A percentile compares a stretch with the other conserved stretches of the same genome.
Conservation (phyloP, 2,888 invertebrate genomes). For the Heterodera filipjevi region DNA sequence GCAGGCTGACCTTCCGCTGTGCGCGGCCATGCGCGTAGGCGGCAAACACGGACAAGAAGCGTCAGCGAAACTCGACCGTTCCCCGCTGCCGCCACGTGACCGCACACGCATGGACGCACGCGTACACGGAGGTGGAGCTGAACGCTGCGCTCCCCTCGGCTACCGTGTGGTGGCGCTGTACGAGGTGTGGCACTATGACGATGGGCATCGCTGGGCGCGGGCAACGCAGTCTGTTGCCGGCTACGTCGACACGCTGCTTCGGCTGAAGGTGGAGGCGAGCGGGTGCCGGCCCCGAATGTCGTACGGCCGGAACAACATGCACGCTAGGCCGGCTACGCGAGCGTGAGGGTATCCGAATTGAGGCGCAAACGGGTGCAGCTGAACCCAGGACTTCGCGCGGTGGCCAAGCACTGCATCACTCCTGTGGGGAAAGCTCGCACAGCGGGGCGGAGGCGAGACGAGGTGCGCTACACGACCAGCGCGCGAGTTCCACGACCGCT, state of each 20-base stretch:
- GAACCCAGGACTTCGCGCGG: too few relatives aligned
- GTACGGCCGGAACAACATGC: background rate
- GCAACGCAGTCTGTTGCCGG: slow-evolving; percentile 25
- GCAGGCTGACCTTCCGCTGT: background rate
- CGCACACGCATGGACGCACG: background rate
- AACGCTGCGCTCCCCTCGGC: slow-evolving; percentile 14
- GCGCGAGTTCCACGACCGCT: slow-evolving; percentile 9
- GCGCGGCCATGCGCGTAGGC: background rate
- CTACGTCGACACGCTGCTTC: too few relatives aligned
- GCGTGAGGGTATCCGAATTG: slow-evolving; percentile 18
- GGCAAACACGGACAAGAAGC: background rate
- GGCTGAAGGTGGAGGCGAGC: too few relatives aligned
- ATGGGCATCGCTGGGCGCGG: slow-evolving; percentile 3
- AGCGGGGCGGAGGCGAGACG: background rate
- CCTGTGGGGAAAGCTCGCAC: slow-evolving; percentile 34
- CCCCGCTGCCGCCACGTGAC: slow-evolving; percentile 19
- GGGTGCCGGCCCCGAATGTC: slow-evolving; percentile 29
- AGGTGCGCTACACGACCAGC: too few relatives aligned
- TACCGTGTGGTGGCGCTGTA: slow-evolving; percentile 15
- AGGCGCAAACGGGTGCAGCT: background rate
- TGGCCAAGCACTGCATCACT: slow-evolving; percentile 27
- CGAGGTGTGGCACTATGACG: slow-evolving; percentile 1
- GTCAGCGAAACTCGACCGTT: background rate
- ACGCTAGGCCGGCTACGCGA: slow-evolving; percentile 1
- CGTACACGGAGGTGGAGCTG: slow-evolving; percentile 18